Conservation (phyloP, 2,888 invertebrate genomes). For the Stenotaenia linearis region DNA sequence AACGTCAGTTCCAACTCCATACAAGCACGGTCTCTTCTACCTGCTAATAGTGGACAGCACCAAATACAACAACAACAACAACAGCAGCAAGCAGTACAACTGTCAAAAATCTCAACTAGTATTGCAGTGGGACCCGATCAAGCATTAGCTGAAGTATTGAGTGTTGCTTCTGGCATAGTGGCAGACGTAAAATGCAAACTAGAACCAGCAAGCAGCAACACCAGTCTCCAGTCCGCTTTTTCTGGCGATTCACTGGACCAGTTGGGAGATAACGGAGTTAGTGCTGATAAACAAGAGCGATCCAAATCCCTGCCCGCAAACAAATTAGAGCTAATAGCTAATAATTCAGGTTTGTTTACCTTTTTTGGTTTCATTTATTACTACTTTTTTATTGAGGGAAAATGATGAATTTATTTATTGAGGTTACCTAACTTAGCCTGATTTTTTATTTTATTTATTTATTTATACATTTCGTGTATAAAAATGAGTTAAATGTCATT, state of each 20-base stretch:
- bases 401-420: too few relatives aligned
- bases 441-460: too few relatives aligned
- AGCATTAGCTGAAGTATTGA: neutral
- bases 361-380: neutral
- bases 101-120: neutral
- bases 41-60: neutral
- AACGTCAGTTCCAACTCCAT: neutral
- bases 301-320: neutral
- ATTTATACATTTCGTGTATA: too few relatives aligned
- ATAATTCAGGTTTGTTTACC: neutral
- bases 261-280: neutral
- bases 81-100: neutral
- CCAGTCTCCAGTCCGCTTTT: constrained; percentile 33
- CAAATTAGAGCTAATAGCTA: neutral
- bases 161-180: neutral
- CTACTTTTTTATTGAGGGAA: too few relatives aligned
- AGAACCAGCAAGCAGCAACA: constrained; percentile 29
- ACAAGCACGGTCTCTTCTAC: neutral
- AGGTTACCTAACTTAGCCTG: too few relatives aligned
- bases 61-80: neutral
- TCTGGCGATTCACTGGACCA: constrained; percentile 34
- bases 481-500: too few relatives aligned
- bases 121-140: neutral
- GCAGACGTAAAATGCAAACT: constrained; percentile 9
- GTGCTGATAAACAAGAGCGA: neutral